These are phyloP conservation scores for Regulus satrapa DNA, from an alignment of 2,113 vertebrate species.

Conservation along the genomic window DNA sequence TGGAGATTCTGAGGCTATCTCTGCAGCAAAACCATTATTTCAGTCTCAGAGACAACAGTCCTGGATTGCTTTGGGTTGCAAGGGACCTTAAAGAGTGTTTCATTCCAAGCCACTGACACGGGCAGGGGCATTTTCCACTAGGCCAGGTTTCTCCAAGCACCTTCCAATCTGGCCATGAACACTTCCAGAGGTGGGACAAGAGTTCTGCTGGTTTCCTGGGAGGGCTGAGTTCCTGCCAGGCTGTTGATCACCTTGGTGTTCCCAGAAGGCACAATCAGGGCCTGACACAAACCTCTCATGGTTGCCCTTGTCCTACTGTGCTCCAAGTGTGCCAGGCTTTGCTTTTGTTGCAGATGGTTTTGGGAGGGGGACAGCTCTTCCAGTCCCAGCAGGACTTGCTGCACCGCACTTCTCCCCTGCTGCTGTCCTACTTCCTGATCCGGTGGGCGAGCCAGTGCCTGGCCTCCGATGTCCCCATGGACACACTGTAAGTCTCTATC, in stretches of 20 bases:
- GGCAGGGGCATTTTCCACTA: not conserved
- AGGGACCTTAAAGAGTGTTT: not conserved
- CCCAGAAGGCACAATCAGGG: fast-evolving
- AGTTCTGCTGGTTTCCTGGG: not conserved
- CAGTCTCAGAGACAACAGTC: not conserved
- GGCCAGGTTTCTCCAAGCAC: not conserved
- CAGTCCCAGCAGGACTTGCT: slow-evolving; percentile 92
- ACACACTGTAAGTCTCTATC: slow-evolving; percentile 82
- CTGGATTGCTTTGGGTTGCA: not conserved
- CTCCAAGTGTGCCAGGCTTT: not conserved
- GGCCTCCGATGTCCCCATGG: slow-evolving; percentile 80
- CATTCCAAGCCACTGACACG: not conserved
- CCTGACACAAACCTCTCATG: not conserved
- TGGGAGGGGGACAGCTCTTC: slow-evolving; percentile 81
- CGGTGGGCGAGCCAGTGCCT: slow-evolving; percentile 83
- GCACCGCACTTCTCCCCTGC: slow-evolving; percentile 84
- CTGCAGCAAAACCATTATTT: not conserved
- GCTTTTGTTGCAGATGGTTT: slow-evolving; percentile 73
- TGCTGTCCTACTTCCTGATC: slow-evolving; percentile 88
- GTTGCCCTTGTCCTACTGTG: fast-evolving
- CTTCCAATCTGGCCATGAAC: not conserved
- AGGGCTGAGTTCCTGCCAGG: not conserved
- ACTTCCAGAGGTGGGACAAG: not conserved
- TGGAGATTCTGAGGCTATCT: no score
- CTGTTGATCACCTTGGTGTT: not conserved